Evolutionary conservation across 2,797 vertebrate species (phyloP), one percentile per base, ranked within the genome.

Genomic region (Urocyon cinereoargenteus): DNA sequence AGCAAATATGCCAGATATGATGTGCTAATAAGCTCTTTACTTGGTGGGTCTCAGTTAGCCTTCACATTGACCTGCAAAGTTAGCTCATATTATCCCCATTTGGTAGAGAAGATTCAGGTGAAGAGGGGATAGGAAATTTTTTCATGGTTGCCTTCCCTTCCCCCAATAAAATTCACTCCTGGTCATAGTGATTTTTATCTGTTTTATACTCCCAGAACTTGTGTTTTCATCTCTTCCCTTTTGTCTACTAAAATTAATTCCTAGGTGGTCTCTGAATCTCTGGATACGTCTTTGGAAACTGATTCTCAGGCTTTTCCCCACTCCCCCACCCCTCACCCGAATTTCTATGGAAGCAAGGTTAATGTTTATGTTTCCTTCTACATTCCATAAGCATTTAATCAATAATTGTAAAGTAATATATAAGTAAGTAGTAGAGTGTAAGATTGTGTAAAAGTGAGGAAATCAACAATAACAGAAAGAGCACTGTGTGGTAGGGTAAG

Each of bases 161-260:
- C 24, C 26, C 45, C 45, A 75, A 28, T 15, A 59, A 84, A 77
- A 66, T 51, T 49, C 11, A 59, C 31, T 78, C 45, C n/a, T 62
- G 34, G 18, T 57, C 36, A 40, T 1, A 16, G 19, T 62, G 61
- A 96, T 73, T 90, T 90, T 82, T 51, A 81, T 62, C 19, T 36
- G n/a, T 61, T 85, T 94, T 55, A 86, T 0, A 26, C 6, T 68
- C 34, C 28, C 0, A 40, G 66, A 61, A 62, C n/a, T 68, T 89
- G 12, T 62, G 28, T n/a, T 73, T 49, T 51, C 7, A 79, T 87
- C 49, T 83, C 34, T 31, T 90, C 36, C 57, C 10, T 87, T 96
- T 92, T 64, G 24, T 66, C 86, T 53, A 59, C 68, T 21, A 84
- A 84, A 82, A 86, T 66, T 45, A 77, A 92, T n/a, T 83, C 93